phyloP scores from a whole-genome alignment of 2,888 invertebrate genomes.

The Quadriops clusia region DNA sequence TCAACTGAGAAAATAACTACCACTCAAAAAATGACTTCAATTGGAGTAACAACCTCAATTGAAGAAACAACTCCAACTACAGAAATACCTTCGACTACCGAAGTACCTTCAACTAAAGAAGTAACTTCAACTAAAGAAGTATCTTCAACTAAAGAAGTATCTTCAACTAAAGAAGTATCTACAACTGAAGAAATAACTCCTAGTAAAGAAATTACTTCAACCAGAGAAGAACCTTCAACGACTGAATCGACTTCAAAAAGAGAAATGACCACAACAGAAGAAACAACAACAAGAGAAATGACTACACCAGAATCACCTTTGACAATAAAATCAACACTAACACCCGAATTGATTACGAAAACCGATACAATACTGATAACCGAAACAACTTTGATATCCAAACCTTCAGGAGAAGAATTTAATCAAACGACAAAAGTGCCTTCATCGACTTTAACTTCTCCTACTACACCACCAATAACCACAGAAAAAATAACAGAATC shows the following conservation, averaged over 20 bases:
- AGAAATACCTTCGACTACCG: slow-evolving; percentile 10
- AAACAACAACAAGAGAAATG: slow-evolving; percentile 9
- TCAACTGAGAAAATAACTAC: slow-evolving; percentile 12
- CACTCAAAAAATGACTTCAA: slow-evolving; percentile 12
- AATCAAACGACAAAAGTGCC: slow-evolving; percentile 8
- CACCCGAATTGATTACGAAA: slow-evolving; percentile 13
- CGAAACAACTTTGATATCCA: slow-evolving; percentile 5
- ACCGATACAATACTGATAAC: slow-evolving; percentile 10
- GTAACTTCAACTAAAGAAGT: slow-evolving; percentile 5
- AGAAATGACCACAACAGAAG: slow-evolving; percentile 10
- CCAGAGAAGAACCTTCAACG: slow-evolving; percentile 13
- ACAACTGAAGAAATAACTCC: slow-evolving; percentile 7
- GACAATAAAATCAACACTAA: slow-evolving; percentile 9
- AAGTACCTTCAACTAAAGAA: slow-evolving; percentile 12
- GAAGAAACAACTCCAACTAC: slow-evolving; percentile 12
- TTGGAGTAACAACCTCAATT: slow-evolving; percentile 9
- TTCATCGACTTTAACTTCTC: slow-evolving; percentile 9
- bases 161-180: slow-evolving; percentile 9
- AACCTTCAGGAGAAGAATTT: slow-evolving; percentile 1
- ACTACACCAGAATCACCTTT: no score
- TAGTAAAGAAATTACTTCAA: slow-evolving; percentile 10
- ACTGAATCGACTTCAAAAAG: slow-evolving; percentile 11
- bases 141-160: slow-evolving; percentile 10
- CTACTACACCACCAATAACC: no score
- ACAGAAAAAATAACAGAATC: no score